Evolutionary conservation across 2,888 invertebrate genomes (phyloP), one percentile per base, ranked within the genome.

Genomic region (Chydorus sphaericus): DNA sequence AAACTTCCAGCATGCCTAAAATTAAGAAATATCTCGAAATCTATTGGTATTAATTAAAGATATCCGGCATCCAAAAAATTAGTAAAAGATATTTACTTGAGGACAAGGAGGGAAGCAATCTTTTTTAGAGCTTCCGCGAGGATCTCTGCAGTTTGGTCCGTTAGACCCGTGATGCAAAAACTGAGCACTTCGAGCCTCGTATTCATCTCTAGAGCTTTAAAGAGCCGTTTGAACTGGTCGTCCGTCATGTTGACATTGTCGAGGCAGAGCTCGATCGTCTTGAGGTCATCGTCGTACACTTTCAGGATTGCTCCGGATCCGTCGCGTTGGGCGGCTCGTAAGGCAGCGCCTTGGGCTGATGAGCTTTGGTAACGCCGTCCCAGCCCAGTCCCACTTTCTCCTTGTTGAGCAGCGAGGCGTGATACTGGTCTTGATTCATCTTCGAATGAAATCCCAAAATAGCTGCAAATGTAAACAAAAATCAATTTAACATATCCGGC

Each of bases 401-500:
- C 73, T 91, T 91, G 75, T 91, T 92, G 61, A 89, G 73, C 59
- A 92, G 76, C 38, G 97, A 96, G 59, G 94, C 93, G 75, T 97
- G 94, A 73, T 94, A 98, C 75, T 98, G 98, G 69, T 96, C 94
- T 76, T 99, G 98, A 71, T 96, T 98, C 85, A 99, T 89, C 91
- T 99, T 96, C 60, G 96, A 96, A 75, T 98, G 97, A 80, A 99
- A 94, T 67, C 97, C 98, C 68, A 96, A 80, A 72, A 96, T 93
- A 70, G 94, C 96, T 90, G 73, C 2, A 75, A 54, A 36, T 11
- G 50, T 10, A 26, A 18, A 28, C 10, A 33, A 23, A n/a, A 44
- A n/a, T n/a, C n/a, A n/a, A n/a, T n/a, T n/a, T n/a, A n/a, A n/a
- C n/a, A n/a, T n/a, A n/a, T n/a, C n/a, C n/a, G n/a, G n/a, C n/a